Conservation (phyloP, 2,888 invertebrate genomes). For the Homarus gammarus region DNA sequence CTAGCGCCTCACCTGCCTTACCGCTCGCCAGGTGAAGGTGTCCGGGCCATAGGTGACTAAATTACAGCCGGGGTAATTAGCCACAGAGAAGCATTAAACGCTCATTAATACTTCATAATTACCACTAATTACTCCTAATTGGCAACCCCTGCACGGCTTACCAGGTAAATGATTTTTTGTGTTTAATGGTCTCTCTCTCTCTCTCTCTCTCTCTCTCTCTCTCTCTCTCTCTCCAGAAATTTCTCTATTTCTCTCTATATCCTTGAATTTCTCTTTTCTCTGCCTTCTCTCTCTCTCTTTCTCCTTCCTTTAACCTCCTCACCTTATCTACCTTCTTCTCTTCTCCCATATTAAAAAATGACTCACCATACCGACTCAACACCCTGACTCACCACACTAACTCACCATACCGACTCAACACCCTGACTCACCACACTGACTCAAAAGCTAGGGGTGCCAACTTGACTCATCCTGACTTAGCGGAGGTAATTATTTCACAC, state of each 20-base stretch:
- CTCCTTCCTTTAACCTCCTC: neutral
- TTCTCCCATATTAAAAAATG: too few species aligned
- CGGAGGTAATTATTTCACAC: too few species aligned
- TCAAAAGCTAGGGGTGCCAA: too few species aligned
- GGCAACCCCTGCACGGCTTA: neutral
- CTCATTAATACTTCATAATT: neutral
- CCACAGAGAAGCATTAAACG: neutral
- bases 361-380: too few species aligned
- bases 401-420: too few species aligned
- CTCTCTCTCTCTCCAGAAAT: neutral
- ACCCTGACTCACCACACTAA: too few species aligned
- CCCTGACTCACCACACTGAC: too few species aligned
- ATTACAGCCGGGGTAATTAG: neutral
- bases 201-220: neutral
- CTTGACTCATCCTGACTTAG: too few species aligned
- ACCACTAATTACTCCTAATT: conserved; percentile 16
- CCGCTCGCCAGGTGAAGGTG: too few species aligned
- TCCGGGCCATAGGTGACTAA: too few species aligned
- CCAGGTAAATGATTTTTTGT: neutral
- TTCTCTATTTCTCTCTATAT: neutral
- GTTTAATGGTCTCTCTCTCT: neutral
- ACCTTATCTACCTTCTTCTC: neutral
- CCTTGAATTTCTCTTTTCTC: neutral
- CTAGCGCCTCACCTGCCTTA: too few species aligned
- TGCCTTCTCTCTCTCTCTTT: neutral